Evolutionary conservation across 2,113 vertebrate genomes (phyloP), one percentile per base, ranked within the genome.

Genomic region (Daubentonia madagascariensis): DNA sequence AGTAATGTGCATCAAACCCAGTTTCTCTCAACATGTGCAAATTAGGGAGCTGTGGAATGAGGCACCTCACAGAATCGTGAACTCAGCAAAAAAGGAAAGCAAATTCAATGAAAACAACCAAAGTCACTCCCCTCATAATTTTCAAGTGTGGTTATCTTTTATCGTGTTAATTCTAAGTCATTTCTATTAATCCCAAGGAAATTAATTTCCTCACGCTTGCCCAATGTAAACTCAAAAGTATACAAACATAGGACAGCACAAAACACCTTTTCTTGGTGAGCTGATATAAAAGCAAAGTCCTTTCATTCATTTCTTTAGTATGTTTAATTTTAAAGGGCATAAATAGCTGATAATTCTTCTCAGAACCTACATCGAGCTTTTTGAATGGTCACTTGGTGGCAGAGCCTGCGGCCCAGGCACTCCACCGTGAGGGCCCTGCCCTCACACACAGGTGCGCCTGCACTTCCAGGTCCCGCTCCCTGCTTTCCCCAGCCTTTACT

Each of bases 401-500:
- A 63, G 61, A 28, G 25, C 61, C 30, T 25, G 10, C 1, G 11
- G 61, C 61, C 61, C 5, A 63, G 61, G 61, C 4, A 5, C 11
- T n/a, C n/a, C n/a, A n/a, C 28, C 23, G 4, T 30, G 61, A 30
- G 28, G 59, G 61, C 61, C 12, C 13, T 13, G 16, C 73, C 28
- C 28, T 32, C 73, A 48, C 43, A 48, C 2, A 17, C 32, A 30
- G 45, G 28, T 3, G 40, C 48, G 5, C n/a, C 17, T 16, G 3
- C 13, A 25, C 14, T 0, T 0, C 0, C 5, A 52, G 18, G 4
- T 5, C 32, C 8, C 0, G 45, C 0, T 0, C 54, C 63, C 17
- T 61, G 1, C 0, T 18, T 30, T 52, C 54, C 35, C 22, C 7
- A n/a, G 30, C 30, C 50, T 11, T 22, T 32, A 18, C 40, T n/a